Evolutionary conservation across 2,113 vertebrate species (phyloP).

Genomic region (Ursus arctos): DNA sequence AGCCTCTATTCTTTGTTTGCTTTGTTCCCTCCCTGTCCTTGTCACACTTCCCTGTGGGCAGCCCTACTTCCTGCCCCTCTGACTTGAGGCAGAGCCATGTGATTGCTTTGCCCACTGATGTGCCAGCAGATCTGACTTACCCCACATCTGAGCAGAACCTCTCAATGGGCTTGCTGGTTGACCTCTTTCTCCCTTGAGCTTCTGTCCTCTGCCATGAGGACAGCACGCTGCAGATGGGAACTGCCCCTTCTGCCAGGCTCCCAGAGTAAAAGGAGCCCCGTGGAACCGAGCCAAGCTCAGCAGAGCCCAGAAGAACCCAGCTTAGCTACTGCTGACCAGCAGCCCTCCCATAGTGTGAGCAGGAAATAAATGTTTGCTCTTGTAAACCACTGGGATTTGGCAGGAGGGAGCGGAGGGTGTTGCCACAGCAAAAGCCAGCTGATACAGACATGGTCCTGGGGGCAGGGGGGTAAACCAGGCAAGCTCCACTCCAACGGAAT

Average conservation of each 20-base stretch:
- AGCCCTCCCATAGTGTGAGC: not conserved
- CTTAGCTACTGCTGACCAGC: not conserved
- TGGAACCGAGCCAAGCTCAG: not conserved
- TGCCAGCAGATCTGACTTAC: not conserved
- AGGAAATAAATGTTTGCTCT: not conserved
- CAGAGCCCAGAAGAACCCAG: constrained; percentile 3
- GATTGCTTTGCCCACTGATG: not conserved
- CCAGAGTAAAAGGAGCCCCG: not conserved
- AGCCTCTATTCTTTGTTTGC: not conserved
- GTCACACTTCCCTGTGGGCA: not conserved
- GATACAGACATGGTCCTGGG: not conserved
- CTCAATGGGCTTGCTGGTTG: not conserved
- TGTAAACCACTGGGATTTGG: constrained; percentile 1
- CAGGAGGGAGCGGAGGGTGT: not conserved
- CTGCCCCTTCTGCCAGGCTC: not conserved
- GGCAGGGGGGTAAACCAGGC: not conserved
- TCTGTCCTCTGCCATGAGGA: not conserved
- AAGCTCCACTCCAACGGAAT: not conserved
- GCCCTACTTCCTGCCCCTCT: not conserved
- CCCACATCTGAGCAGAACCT: not conserved
- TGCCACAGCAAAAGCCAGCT: constrained; percentile 7
- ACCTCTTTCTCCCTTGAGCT: not conserved
- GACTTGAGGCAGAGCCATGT: not conserved
- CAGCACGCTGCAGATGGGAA: not conserved
- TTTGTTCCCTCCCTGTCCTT: not conserved